Percentiles rank a stretch among this genome's conserved stretches.
Evolutionary conservation across 2,797 vertebrate genomes (phyloP).

Genomic region (Chloroceryle inda): DNA sequence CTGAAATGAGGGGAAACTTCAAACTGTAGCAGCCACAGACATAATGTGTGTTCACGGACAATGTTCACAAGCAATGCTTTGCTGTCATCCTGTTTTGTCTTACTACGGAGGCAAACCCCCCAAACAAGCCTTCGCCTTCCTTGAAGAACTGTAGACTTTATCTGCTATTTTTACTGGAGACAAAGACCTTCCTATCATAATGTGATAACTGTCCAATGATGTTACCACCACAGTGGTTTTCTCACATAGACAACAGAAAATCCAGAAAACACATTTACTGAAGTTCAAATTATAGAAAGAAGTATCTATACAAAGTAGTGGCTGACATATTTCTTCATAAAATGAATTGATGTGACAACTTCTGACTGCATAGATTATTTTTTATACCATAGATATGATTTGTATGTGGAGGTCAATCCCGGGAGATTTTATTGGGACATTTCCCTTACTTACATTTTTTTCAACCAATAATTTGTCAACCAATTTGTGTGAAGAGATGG

Average conservation of each 20-base stretch:
- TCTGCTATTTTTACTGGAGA: background rate
- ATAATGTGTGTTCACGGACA: background rate
- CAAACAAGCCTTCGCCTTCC: background rate
- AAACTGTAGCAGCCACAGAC: background rate
- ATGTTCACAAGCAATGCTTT: background rate
- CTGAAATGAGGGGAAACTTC: background rate
- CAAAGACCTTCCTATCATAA: background rate
- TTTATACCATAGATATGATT: background rate
- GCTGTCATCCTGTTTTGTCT: background rate
- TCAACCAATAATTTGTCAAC: background rate
- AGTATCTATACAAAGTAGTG: background rate
- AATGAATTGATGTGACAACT: background rate
- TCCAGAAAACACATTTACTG: background rate
- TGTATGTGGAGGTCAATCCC: background rate
- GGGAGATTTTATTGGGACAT: background rate
- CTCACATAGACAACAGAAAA: background rate
- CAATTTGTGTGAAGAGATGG: background rate
- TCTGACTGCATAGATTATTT: background rate
- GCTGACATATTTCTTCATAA: background rate
- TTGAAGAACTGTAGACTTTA: background rate
- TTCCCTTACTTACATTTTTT: background rate
- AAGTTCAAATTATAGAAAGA: background rate
- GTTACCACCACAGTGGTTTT: background rate
- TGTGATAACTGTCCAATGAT: background rate
- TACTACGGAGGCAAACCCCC: background rate